A percentile compares a stretch with the other conserved stretches of the same genome.
phyloP scores from a whole-genome alignment of 2,888 invertebrate species.

The Nymphalis c-album region DNA sequence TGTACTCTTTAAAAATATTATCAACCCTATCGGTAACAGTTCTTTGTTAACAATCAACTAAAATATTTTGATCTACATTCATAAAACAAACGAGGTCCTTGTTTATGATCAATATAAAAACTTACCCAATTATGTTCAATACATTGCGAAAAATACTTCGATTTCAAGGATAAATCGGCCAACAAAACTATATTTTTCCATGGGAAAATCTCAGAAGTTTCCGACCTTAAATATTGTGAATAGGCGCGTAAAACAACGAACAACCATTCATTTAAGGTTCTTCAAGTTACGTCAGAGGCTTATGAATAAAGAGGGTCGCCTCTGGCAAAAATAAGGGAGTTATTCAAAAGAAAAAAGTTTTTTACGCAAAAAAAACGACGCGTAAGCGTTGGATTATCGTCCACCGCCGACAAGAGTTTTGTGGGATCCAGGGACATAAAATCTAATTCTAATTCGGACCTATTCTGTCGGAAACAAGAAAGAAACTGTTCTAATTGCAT shows the following conservation, averaged over 20 bases:
- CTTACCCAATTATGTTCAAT: slow-evolving; percentile 30
- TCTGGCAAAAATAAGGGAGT: slow-evolving; percentile 68
- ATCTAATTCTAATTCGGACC: slow-evolving; percentile 41
- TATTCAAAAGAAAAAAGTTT: slow-evolving; percentile 72
- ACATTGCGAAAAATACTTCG: slow-evolving; percentile 32
- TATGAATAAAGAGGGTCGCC: slow-evolving; percentile 78
- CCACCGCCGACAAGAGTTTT: slow-evolving; percentile 73
- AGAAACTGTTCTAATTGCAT: slow-evolving; percentile 17
- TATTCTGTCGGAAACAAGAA: slow-evolving; percentile 22
- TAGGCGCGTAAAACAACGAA: slow-evolving; percentile 81
- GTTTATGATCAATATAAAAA: slow-evolving; percentile 29
- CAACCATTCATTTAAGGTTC: slow-evolving; percentile 79
- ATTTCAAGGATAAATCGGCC: slow-evolving; percentile 35
- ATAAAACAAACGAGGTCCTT: slow-evolving; percentile 36
- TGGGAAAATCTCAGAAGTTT: slow-evolving; percentile 72
- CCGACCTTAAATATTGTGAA: slow-evolving; percentile 75
- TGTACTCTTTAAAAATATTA: background rate
- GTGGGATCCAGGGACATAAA: slow-evolving; percentile 51
- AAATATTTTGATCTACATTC: slow-evolving; percentile 11
- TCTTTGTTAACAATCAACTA: too few relatives aligned
- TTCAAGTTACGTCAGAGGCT: slow-evolving; percentile 76
- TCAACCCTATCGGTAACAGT: too few relatives aligned
- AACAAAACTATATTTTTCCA: slow-evolving; percentile 42
- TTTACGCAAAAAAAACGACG: slow-evolving; percentile 67
- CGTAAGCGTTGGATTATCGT: slow-evolving; percentile 74